A percentile compares a stretch with the other conserved stretches of the same genome.
These are phyloP conservation scores for Diogma glabrata DNA, from an alignment of 2,888 invertebrate genomes.

Conservation along the genomic window DNA sequence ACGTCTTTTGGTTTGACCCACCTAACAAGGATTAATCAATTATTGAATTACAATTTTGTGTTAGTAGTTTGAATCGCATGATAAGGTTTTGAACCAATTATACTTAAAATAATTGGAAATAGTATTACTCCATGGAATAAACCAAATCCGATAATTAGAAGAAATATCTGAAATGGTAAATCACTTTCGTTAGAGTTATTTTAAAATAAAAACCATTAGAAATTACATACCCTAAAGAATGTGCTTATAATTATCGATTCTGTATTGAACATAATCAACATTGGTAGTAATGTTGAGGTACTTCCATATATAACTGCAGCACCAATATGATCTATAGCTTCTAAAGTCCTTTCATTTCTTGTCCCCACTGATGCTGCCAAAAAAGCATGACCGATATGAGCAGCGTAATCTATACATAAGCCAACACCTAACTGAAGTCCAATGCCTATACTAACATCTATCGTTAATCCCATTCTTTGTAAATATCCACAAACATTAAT, in stretches of 20 bases:
- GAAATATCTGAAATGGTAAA: conserved; percentile 51
- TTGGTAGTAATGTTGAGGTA: conserved; percentile 61
- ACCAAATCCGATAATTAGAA: conserved; percentile 64
- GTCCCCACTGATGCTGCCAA: conserved; percentile 46
- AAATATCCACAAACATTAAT: conserved; percentile 64
- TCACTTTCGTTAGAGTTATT: too few relatives aligned
- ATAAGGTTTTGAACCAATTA: conserved; percentile 54
- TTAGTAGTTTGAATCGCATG: background rate
- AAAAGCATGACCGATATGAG: conserved; percentile 71
- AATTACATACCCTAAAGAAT: too few relatives aligned
- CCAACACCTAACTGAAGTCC: conserved; percentile 70
- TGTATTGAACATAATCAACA: conserved; percentile 57
- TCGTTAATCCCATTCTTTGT: conserved; percentile 70
- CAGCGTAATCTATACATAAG: conserved; percentile 73
- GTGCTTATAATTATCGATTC: too few relatives aligned
- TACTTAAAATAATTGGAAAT: conserved; percentile 61
- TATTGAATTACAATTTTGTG: background rate
- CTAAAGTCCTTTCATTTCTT: conserved; percentile 45
- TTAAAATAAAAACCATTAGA: background rate
- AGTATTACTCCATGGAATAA: conserved; percentile 65
- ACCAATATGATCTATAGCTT: conserved; percentile 60
- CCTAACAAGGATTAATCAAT: background rate
- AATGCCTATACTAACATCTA: conserved; percentile 71
- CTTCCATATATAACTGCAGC: conserved; percentile 68
- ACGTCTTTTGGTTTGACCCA: background rate